Conservation (phyloP, 2,888 invertebrate genomes). For the Argyresthia albistria region DNA sequence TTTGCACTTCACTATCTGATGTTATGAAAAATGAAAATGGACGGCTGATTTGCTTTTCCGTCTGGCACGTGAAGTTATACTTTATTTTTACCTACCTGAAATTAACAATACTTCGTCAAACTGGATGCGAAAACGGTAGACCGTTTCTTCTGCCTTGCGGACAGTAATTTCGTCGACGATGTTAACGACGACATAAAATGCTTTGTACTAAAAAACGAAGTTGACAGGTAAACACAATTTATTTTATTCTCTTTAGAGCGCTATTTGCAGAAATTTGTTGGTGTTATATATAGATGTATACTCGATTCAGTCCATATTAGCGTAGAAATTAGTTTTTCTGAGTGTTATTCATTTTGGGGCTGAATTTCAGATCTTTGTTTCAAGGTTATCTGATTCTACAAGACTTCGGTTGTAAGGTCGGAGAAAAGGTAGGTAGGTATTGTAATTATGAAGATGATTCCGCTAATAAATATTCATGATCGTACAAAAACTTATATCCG, state of each 20-base stretch:
- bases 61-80: constrained; percentile 48
- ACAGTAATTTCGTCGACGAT: constrained; percentile 63
- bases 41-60: constrained; percentile 34
- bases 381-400: constrained; percentile 56
- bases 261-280: not conserved
- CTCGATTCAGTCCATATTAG: not conserved
- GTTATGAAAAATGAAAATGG: constrained; percentile 26
- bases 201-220: constrained; percentile 56
- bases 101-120: constrained; percentile 36
- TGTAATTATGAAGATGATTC: constrained; percentile 34
- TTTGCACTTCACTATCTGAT: not conserved
- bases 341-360: constrained; percentile 7
- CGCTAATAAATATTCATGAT: constrained; percentile 33
- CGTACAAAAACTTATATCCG: constrained; percentile 1
- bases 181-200: constrained; percentile 65
- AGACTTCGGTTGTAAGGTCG: constrained; percentile 32
- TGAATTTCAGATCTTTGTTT: constrained; percentile 24
- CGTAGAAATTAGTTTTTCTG: not conserved
- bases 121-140: constrained; percentile 71
- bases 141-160: constrained; percentile 59
- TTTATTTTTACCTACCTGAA: constrained; percentile 14
- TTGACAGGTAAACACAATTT: constrained; percentile 66
- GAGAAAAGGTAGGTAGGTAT: constrained; percentile 40
- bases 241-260: constrained; percentile 21
- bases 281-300: not conserved